Evolutionary conservation across 2,797 vertebrate species (phyloP).

Genomic region (Thunnus albacares): DNA sequence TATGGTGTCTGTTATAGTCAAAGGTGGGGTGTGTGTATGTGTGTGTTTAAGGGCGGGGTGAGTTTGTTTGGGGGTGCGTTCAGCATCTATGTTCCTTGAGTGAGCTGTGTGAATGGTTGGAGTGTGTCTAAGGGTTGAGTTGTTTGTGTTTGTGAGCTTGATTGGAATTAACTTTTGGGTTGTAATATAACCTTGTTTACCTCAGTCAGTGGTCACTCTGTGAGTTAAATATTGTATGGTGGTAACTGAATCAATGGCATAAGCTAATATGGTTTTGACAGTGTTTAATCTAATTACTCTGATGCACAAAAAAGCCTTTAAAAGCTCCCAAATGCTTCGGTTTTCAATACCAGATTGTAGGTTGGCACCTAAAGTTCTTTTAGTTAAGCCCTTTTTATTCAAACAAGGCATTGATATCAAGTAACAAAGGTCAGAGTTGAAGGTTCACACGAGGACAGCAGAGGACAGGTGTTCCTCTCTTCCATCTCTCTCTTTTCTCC

Average conservation of each 20-base stretch:
- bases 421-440: constrained; percentile 68
- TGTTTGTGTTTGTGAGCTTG: constrained; percentile 70
- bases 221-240: constrained; percentile 51
- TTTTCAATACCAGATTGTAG: constrained; percentile 23
- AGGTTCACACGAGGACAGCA: constrained; percentile 64
- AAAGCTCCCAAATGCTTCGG: neutral
- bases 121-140: constrained; percentile 73
- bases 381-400: constrained; percentile 44
- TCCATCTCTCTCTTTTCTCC: constrained; percentile 41
- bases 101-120: constrained; percentile 66
- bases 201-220: constrained; percentile 22
- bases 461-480: constrained; percentile 65
- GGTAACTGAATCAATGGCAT: constrained; percentile 1
- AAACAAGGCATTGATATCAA: constrained; percentile 52
- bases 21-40: constrained; percentile 53
- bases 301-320: constrained; percentile 19
- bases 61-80: constrained; percentile 49
- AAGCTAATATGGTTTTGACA: constrained; percentile 54
- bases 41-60: constrained; percentile 64
- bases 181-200: constrained; percentile 54
- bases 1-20: constrained; percentile 73
- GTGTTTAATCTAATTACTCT: constrained; percentile 35
- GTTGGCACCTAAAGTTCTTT: constrained; percentile 36
- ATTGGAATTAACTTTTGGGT: constrained; percentile 65
- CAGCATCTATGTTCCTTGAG: constrained; percentile 56